These are phyloP conservation scores for Leuctra nigra DNA, from an alignment of 2,888 invertebrate species.

Conservation along the genomic window DNA sequence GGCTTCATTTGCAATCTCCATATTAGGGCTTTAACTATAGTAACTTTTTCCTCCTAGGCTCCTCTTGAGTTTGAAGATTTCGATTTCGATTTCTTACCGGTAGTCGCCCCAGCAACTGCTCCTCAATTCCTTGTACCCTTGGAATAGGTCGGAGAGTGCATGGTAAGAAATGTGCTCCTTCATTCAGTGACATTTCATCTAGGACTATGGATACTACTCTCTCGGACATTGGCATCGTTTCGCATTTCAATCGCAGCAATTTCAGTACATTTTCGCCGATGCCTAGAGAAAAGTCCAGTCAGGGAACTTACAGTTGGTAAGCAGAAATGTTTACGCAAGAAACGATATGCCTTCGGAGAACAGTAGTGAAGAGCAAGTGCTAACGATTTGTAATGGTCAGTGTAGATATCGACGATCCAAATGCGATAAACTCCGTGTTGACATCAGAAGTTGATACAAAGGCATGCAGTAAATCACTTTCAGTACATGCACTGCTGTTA, in stretches of 20 bases:
- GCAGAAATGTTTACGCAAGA: conserved; percentile 4
- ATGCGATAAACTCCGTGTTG: background rate
- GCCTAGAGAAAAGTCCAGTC: background rate
- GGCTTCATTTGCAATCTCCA: background rate
- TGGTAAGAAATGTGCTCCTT: background rate
- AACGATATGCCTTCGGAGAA: conserved; percentile 9
- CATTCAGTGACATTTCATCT: conserved; percentile 2
- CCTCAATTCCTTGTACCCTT: background rate
- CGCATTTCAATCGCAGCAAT: background rate
- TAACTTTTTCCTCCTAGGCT: too few relatives aligned
- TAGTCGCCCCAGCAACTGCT: too few relatives aligned
- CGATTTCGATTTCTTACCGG: too few relatives aligned
- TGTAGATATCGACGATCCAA: too few relatives aligned
- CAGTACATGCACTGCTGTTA: background rate
- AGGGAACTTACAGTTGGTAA: conserved; percentile 1
- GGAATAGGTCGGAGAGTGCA: background rate
- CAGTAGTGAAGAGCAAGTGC: conserved; percentile 4
- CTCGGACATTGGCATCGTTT: background rate
- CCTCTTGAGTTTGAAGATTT: too few relatives aligned
- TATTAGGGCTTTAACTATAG: background rate
- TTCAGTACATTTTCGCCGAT: background rate
- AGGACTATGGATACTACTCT: background rate
- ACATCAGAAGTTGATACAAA: background rate
- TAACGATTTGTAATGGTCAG: background rate
- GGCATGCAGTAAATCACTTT: background rate